These are phyloP conservation scores for Pollimyrus isidori DNA, from an alignment of 2,113 vertebrate genomes.

Conservation along the genomic window DNA sequence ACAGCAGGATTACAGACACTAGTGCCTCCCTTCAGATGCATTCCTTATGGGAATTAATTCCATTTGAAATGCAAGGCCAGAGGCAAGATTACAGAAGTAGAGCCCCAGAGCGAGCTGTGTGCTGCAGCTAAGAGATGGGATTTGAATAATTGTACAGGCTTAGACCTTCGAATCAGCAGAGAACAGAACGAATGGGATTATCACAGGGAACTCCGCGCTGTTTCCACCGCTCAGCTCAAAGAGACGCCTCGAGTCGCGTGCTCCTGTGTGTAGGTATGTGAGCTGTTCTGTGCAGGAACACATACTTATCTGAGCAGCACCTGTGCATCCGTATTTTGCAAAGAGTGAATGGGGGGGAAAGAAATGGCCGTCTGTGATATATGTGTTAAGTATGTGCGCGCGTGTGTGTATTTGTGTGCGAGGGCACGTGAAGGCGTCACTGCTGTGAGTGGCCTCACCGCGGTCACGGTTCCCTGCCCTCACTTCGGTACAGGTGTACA, in stretches of 20 bases:
- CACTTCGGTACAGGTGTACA: constrained; percentile 52
- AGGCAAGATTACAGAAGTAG: constrained; percentile 94
- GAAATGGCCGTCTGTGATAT: background rate
- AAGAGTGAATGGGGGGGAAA: background rate
- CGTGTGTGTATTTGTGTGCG: constrained; percentile 21
- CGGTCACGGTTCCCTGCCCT: constrained; percentile 49
- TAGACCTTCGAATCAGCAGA: constrained; percentile 89
- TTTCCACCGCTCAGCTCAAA: constrained; percentile 90
- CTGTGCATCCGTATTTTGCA: background rate
- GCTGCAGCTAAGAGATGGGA: constrained; percentile 98
- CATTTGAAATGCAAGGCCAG: constrained; percentile 99
- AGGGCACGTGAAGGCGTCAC: constrained; percentile 20
- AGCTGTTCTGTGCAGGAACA: constrained; percentile 9
- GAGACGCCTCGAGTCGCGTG: constrained; percentile 62
- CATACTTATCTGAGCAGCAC: background rate
- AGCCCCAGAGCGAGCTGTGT: constrained; percentile 94
- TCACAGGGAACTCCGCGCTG: constrained; percentile 85
- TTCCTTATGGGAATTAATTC: constrained; percentile 99
- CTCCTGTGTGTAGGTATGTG: constrained; percentile 7
- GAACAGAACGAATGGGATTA: constrained; percentile 99
- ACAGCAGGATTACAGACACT: constrained; percentile 90
- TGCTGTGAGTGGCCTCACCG: constrained; percentile 19
- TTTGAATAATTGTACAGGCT: constrained; percentile 99
- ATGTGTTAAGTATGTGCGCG: constrained; percentile 5
- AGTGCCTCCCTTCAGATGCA: constrained; percentile 93